These are phyloP conservation scores for Anolis carolinensis DNA, from an alignment of 2,113 vertebrate genomes.

Conservation along the genomic window DNA sequence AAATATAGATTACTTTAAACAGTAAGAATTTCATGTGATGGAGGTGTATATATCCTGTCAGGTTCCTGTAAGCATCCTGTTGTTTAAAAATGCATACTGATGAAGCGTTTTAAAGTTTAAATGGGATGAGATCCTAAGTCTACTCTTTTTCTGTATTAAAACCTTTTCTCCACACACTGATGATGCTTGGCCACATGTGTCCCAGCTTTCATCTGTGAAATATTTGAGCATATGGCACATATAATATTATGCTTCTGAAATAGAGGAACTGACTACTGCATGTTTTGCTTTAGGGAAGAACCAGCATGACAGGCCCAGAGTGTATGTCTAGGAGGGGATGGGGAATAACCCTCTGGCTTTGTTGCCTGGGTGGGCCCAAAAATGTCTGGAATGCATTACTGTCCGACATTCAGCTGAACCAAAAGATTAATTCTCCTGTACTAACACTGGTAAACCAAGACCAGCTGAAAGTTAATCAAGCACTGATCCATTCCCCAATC, in stretches of 20 bases:
- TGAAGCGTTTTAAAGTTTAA: too few relatives aligned
- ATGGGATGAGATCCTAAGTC: too few relatives aligned
- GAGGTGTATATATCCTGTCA: too few relatives aligned
- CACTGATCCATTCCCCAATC: constrained; percentile 77
- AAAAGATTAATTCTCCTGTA: constrained; percentile 80
- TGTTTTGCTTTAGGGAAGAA: rapidly evolving
- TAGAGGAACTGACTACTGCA: neutral
- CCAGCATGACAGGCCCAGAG: rapidly evolving
- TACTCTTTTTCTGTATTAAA: too few relatives aligned
- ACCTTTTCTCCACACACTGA: too few relatives aligned
- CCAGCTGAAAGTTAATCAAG: constrained; percentile 82
- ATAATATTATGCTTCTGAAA: neutral
- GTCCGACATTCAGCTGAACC: constrained; percentile 75
- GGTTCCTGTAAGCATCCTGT: too few relatives aligned
- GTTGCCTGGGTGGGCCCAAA: constrained; percentile 74
- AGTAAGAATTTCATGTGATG: too few relatives aligned
- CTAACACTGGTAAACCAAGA: constrained; percentile 79
- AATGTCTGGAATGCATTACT: constrained; percentile 79
- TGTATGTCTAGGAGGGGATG: rapidly evolving
- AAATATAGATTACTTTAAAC: too few relatives aligned
- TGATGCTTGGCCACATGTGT: too few relatives aligned
- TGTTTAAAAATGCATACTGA: too few relatives aligned
- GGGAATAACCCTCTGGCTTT: constrained; percentile 25
- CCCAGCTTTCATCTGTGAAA: too few relatives aligned
- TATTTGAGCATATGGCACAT: too few relatives aligned